Conservation (phyloP, 37 sponge, comb jelly and placozoan genomes). For the Lycopodina hypogea region DNA sequence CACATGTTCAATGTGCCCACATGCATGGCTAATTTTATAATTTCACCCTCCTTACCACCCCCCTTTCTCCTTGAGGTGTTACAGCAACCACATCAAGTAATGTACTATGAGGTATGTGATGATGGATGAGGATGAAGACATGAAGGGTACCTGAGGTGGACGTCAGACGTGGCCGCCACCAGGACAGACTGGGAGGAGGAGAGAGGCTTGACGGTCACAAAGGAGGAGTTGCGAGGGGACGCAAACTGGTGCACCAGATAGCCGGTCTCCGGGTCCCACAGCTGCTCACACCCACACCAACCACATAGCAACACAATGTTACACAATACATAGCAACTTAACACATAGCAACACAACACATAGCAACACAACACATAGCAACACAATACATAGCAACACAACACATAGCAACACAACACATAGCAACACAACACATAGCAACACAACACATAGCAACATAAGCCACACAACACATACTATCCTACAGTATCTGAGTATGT, state of each 20-base stretch:
- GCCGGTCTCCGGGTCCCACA: constrained; percentile 79
- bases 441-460: no score
- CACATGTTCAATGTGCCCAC: no score
- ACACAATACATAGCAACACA: constrained; percentile 52
- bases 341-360: background rate
- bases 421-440: no score
- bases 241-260: constrained; percentile 56
- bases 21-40: no score
- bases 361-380: no score
- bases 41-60: no score
- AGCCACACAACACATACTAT: no score
- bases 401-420: constrained; percentile 65
- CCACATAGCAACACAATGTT: background rate
- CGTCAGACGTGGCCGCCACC: constrained; percentile 50
- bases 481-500: no score
- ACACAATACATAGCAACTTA: background rate
- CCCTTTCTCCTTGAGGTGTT: no score
- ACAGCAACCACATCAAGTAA: no score
- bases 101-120: no score
- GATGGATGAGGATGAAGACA: no score
- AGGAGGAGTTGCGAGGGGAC: constrained; percentile 20
- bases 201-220: constrained; percentile 40
- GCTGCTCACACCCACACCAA: constrained; percentile 14
- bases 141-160: constrained; percentile 46
- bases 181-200: constrained; percentile 31